Evolutionary conservation across 2,797 vertebrate genomes (phyloP).

Genomic region (Sebastiscus albofasciatus): DNA sequence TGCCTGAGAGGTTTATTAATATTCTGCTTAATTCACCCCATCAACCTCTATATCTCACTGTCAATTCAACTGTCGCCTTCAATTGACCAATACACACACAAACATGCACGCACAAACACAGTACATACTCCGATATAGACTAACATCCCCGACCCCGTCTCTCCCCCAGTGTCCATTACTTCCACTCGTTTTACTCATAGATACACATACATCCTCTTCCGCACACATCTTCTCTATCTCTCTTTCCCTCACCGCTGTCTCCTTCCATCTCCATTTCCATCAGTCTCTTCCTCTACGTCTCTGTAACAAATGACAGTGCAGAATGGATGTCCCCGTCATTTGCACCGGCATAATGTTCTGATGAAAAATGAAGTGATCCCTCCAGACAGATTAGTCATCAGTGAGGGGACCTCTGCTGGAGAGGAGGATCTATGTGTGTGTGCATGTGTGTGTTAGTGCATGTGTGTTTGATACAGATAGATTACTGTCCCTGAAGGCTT

Average conservation of each 20-base stretch:
- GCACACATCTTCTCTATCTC: background rate
- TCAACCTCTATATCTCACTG: slow-evolving; percentile 52
- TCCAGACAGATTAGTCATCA: slow-evolving; percentile 77
- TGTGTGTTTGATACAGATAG: slow-evolving; percentile 36
- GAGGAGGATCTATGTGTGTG: background rate
- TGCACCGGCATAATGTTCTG: slow-evolving; percentile 71
- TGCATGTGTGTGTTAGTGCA: background rate
- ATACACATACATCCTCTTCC: background rate
- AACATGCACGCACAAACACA: background rate
- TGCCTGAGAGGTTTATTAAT: slow-evolving; percentile 67
- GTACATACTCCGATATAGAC: background rate
- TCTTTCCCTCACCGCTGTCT: slow-evolving; percentile 6
- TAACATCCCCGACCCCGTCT: background rate
- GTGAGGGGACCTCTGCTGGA: slow-evolving; percentile 63
- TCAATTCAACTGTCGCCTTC: slow-evolving; percentile 53
- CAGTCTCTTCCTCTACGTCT: slow-evolving; percentile 16
- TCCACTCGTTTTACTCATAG: background rate
- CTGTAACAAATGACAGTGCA: slow-evolving; percentile 60
- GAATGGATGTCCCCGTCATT: slow-evolving; percentile 79
- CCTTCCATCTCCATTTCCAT: slow-evolving; percentile 18
- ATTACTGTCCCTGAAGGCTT: slow-evolving; percentile 52
- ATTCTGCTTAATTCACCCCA: slow-evolving; percentile 56
- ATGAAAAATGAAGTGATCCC: slow-evolving; percentile 80
- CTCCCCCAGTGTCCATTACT: background rate
- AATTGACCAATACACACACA: slow-evolving; percentile 47